phyloP scores from a whole-genome alignment of 2,797 vertebrate species.

The Epinephelus coioides region DNA sequence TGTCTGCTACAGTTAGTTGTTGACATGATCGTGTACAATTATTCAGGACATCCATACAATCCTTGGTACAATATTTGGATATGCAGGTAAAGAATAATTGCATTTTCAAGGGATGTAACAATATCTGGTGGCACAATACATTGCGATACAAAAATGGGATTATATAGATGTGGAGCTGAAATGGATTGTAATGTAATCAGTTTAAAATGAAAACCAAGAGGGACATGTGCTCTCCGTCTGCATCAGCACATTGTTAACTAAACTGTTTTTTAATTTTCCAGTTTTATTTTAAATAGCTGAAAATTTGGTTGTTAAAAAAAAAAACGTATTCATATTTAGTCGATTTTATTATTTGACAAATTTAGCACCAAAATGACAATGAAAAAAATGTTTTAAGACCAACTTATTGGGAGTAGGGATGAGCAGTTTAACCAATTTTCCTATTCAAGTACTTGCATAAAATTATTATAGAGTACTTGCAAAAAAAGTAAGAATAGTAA shows the following conservation, averaged over 20 bases:
- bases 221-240: neutral
- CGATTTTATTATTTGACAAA: too few species aligned
- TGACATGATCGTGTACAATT: neutral
- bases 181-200: neutral
- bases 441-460: too few species aligned
- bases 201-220: neutral
- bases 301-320: too few species aligned
- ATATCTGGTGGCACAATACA: slow-evolving; percentile 8
- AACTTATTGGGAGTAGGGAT: too few species aligned
- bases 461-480: too few species aligned
- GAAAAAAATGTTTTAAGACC: too few species aligned
- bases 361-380: too few species aligned
- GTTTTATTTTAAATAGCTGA: neutral
- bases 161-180: neutral
- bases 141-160: neutral
- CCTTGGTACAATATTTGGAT: neutral
- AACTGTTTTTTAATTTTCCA: neutral
- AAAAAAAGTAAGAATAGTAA: too few species aligned
- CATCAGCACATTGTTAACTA: neutral
- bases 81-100: neutral
- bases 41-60: neutral
- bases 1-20: slow-evolving; percentile 3
- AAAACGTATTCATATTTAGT: too few species aligned
- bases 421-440: too few species aligned
- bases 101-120: slow-evolving; percentile 43